phyloP scores from a whole-genome alignment of 2,797 vertebrate species.

The Natrix natrix region DNA sequence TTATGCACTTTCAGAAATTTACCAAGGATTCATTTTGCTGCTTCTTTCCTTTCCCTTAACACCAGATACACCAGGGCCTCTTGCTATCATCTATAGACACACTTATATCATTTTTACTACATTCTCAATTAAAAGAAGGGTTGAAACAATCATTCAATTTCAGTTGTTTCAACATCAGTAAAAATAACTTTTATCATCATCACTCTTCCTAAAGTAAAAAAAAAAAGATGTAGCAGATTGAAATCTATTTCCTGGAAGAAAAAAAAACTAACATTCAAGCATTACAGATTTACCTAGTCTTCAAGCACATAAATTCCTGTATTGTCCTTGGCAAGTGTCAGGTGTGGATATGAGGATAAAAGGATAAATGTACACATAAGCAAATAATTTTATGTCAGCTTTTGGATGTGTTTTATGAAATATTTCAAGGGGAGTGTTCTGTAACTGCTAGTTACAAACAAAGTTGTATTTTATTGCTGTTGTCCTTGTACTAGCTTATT shows the following conservation, averaged over 20 bases:
- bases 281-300: conserved; percentile 20
- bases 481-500: not conserved
- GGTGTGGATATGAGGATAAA: not conserved
- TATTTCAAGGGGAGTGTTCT: not conserved
- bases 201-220: conserved; percentile 17
- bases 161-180: not conserved
- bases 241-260: not conserved
- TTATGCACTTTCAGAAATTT: conserved; percentile 41
- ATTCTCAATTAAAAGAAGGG: not conserved
- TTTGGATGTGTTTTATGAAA: conserved; percentile 21
- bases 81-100: not conserved
- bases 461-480: not conserved
- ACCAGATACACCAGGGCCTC: not conserved
- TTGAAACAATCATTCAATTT: conserved; percentile 39
- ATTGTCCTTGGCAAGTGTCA: conserved; percentile 3
- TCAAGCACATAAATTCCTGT: conserved; percentile 15
- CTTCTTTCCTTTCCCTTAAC: not conserved
- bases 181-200: conserved; percentile 12
- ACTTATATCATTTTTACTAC: not conserved
- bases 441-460: not conserved
- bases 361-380: conserved; percentile 25
- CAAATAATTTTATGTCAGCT: conserved; percentile 10
- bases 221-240: conserved; percentile 7
- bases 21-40: not conserved
- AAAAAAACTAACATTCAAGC: not conserved